phyloP scores from a whole-genome alignment of 2,113 vertebrate genomes.

The Xenopus tropicalis region UCB_Xtro_10.0 CM004443.2:179857501-179858000 shows the following conservation, averaged over 20 bases:
- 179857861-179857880: too few relatives aligned
- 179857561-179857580: constrained; percentile 65
- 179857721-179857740: constrained; percentile 47
- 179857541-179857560: constrained; percentile 84
- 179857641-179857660: constrained; percentile 59
- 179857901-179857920: too few relatives aligned
- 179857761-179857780: constrained; percentile 50
- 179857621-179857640: constrained; percentile 56
- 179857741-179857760: constrained; percentile 55
- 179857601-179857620: constrained; percentile 62
- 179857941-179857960: too few relatives aligned
- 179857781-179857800: constrained; percentile 61
- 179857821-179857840: constrained; percentile 46
- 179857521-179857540: constrained; percentile 75
- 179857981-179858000: too few relatives aligned
- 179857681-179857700: constrained; percentile 60
- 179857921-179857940: too few relatives aligned
- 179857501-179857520: constrained; percentile 81
- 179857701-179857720: constrained; percentile 45
- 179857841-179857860: too few relatives aligned
- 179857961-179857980: too few relatives aligned
- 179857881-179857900: too few relatives aligned
- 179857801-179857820: constrained; percentile 58
- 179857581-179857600: constrained; percentile 68
- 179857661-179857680: constrained; percentile 57